phyloP scores from a whole-genome alignment of 2,797 vertebrate genomes.

The Malacoraja senta region DNA sequence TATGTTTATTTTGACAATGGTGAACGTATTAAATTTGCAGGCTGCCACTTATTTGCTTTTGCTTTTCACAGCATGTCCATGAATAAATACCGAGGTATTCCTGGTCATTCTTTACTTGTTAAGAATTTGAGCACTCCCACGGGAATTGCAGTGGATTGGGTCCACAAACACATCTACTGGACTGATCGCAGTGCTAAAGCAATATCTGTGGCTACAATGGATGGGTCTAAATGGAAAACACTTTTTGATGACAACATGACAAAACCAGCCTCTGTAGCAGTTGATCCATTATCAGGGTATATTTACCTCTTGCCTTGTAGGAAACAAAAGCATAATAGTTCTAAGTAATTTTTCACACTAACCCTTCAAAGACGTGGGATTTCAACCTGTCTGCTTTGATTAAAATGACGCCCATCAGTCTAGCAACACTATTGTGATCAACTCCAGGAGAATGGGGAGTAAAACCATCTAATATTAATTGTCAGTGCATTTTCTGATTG shows the following conservation, averaged over 20 bases:
- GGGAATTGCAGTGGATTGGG: conserved; percentile 92
- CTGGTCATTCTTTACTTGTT: conserved; percentile 69
- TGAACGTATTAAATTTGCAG: no score
- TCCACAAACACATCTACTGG: conserved; percentile 97
- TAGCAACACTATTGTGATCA: no score
- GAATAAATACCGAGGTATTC: conserved; percentile 68
- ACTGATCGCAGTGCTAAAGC: conserved; percentile 80
- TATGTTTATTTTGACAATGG: no score
- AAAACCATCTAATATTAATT: no score
- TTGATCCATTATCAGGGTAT: conserved; percentile 90
- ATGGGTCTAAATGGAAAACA: conserved; percentile 77
- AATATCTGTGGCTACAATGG: conserved; percentile 81
- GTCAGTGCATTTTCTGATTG: no score
- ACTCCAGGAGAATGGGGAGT: no score
- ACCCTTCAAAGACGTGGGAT: no score
- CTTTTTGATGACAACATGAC: conserved; percentile 74
- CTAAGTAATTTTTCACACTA: neutral
- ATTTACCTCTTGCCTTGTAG: neutral
- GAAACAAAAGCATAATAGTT: neutral
- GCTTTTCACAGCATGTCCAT: conserved; percentile 67
- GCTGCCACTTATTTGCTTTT: neutral
- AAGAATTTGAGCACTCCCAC: conserved; percentile 74
- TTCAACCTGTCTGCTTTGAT: no score
- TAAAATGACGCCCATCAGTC: no score
- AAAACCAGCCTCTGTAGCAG: conserved; percentile 86